Base-by-base conservation (phyloP, 2,797 vertebrate genomes). In the Etheostoma perlongum region DNA sequence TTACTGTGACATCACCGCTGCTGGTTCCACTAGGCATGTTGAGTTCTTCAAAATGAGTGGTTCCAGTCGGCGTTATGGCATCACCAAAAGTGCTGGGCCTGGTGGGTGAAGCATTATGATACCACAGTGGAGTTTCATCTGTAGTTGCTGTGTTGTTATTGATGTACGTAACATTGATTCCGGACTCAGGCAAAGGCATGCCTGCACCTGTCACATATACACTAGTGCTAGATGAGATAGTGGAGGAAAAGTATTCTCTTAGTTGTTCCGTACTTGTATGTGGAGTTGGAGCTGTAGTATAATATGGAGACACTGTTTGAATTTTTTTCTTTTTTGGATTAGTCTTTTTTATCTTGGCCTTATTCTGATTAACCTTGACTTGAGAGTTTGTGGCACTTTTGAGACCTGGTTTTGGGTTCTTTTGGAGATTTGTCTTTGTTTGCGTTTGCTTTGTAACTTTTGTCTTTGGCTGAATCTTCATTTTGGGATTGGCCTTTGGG, bases 11-110 rank as follows among this genome's bases (percentile, higher is more conserved):
- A 55, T 92, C 90, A 0, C 78, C 71, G 0, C 86, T 88, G 80
- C 71, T 89, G n/a, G 79, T 85, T 44, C 74, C 87, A 57, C 89
- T 89, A 4, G 87, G 53, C 19, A 82, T 79, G 9, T 52, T 76
- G 33, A 69, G 3, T 19, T 86, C 91, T 44, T 91, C 81, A 42
- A 66, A 68, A 30, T 71, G 11, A 67, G 58, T 12, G 5, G 30
- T 53, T 74, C 16, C 65, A 16, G 73, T 66, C 2, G 83, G 25
- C n/a, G 63, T 85, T 65, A 69, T 2, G 6, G 70, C 48, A 12
- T 86, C 66, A 25, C 69, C 63, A 5, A 70, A 79, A 16, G 60
- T 42, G 65, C 60, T 68, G 15, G 69, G 69, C 19, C 83, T 82
- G 30, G 82, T 63, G 27, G 70, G 27, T 64, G 36, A 63, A 54